phyloP scores from a whole-genome alignment of 2,888 invertebrate genomes.

The Campaea margaritaria region DNA sequence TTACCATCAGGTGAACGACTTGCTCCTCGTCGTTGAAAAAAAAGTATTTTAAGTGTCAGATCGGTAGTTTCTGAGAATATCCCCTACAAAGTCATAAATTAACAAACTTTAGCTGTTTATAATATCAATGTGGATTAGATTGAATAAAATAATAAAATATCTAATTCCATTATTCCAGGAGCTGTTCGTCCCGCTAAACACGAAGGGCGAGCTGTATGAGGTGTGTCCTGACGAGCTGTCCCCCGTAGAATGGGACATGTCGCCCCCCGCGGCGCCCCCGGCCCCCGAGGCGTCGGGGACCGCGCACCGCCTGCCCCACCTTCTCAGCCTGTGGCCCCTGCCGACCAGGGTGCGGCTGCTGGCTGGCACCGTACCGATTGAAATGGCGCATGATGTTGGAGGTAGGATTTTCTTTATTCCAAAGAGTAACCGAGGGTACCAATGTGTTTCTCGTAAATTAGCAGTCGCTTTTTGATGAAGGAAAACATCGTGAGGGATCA shows the following conservation, averaged over 20 bases:
- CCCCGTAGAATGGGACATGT: conserved; percentile 82
- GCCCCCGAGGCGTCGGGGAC: conserved; percentile 81
- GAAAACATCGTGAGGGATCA: no score
- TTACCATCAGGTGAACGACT: no score
- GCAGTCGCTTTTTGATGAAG: no score
- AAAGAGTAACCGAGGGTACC: no score
- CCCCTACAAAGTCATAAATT: neutral
- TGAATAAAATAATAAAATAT: no score
- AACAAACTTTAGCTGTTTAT: neutral
- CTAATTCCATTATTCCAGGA: conserved; percentile 74
- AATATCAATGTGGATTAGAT: no score
- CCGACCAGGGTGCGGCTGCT: conserved; percentile 86
- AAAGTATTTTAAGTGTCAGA: no score
- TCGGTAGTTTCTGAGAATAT: no score
- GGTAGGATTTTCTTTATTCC: conserved; percentile 67
- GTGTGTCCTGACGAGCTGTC: conserved; percentile 84
- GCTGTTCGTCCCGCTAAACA: conserved; percentile 90
- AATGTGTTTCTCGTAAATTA: no score
- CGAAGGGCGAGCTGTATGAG: conserved; percentile 91
- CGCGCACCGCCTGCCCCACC: conserved; percentile 82
- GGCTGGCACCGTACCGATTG: conserved; percentile 85
- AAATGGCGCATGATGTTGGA: conserved; percentile 87
- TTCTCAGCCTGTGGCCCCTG: conserved; percentile 85
- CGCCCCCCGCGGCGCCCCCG: conserved; percentile 72
- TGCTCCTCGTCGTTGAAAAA: no score